Evolutionary conservation across 2,113 vertebrate genomes (phyloP).

Genomic region (Rhea americana): DNA sequence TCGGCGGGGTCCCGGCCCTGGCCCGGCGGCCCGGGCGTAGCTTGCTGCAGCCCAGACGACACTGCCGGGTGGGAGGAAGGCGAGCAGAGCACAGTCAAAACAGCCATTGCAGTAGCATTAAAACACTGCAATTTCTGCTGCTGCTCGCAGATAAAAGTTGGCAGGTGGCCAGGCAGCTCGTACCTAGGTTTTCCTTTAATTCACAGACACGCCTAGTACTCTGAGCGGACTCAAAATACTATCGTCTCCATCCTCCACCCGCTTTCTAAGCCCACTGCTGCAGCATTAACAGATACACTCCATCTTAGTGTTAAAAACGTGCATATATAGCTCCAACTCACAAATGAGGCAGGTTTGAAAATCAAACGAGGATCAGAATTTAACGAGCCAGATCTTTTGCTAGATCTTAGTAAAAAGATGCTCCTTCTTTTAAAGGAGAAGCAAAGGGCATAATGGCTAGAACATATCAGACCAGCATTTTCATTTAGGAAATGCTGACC

Average conservation of each 20-base stretch:
- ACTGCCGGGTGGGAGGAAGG: too few relatives aligned
- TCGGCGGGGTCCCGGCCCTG: too few relatives aligned
- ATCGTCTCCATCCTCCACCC: rapidly evolving
- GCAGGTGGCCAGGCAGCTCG: too few relatives aligned
- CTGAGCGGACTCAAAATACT: rapidly evolving
- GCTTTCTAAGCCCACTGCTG: too few relatives aligned
- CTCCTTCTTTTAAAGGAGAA: neutral
- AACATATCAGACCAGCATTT: rapidly evolving
- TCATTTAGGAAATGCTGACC: neutral
- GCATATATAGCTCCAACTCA: too few relatives aligned
- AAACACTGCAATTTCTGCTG: too few relatives aligned
- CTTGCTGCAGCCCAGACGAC: too few relatives aligned
- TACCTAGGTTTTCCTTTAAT: neutral
- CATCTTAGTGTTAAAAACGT: too few relatives aligned
- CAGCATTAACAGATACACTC: too few relatives aligned
- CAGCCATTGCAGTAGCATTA: rapidly evolving
- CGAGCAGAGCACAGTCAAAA: neutral
- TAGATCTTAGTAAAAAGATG: neutral
- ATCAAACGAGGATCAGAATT: neutral
- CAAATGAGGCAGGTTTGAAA: too few relatives aligned
- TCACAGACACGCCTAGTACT: rapidly evolving
- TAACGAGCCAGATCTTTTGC: rapidly evolving
- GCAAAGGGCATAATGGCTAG: rapidly evolving
- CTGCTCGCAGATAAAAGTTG: rapidly evolving
- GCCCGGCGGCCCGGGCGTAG: too few relatives aligned